phyloP scores from a whole-genome alignment of 2,113 vertebrate species.

The Collichthys lucidus region DNA sequence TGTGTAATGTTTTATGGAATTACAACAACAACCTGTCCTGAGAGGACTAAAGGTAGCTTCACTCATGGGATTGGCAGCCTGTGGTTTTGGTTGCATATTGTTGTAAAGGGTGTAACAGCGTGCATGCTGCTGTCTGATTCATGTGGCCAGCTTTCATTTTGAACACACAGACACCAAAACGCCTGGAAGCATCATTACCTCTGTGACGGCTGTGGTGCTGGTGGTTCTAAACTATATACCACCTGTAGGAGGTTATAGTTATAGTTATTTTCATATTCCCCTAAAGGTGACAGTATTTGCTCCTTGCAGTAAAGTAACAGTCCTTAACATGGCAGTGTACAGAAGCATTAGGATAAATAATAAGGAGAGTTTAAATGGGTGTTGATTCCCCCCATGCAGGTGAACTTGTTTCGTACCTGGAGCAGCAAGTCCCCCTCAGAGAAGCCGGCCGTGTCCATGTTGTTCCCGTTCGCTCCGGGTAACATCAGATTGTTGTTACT shows the following conservation, averaged over 20 bases:
- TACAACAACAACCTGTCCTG: not conserved
- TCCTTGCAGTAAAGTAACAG: not conserved
- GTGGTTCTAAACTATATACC: too few relatives aligned
- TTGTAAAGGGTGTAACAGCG: not conserved
- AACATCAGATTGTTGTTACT: slow-evolving; percentile 24
- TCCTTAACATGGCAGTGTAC: not conserved
- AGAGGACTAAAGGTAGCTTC: not conserved
- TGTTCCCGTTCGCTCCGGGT: slow-evolving; percentile 21
- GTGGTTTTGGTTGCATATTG: not conserved
- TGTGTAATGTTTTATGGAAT: too few relatives aligned
- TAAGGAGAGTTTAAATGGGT: not conserved
- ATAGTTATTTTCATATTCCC: not conserved
- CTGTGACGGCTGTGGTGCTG: not conserved
- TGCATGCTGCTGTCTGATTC: not conserved
- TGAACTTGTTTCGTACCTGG: slow-evolving; percentile 75
- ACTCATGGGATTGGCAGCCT: not conserved
- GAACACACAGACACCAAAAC: not conserved
- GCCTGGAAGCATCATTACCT: not conserved
- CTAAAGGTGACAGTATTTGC: not conserved
- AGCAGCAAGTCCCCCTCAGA: slow-evolving; percentile 87
- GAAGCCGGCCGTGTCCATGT: slow-evolving; percentile 42
- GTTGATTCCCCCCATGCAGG: not conserved
- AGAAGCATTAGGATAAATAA: not conserved
- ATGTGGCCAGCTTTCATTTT: not conserved
- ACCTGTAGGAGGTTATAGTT: too few relatives aligned